Evolutionary conservation across 2,888 invertebrate genomes (phyloP), one percentile per base, ranked within the genome.

Genomic region (Hecatera dysodea): DNA sequence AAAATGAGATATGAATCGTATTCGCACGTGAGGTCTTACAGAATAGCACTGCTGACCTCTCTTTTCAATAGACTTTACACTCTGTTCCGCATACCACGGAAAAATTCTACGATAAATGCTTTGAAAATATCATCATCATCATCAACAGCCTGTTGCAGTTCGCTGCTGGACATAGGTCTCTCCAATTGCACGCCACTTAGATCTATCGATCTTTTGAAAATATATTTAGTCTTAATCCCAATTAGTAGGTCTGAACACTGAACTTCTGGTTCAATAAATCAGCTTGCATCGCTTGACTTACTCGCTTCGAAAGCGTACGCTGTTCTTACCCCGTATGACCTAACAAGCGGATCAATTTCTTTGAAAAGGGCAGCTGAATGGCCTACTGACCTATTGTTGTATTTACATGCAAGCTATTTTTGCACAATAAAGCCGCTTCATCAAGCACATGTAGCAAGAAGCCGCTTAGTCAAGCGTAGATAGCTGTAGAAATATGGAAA

Each of bases 321-420:
- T 17, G 8, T 46, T 57, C 44, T 44, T n/a, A 44, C 50, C 36
- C 29, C 50, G 9, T 27, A 36, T 44, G 19, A 27, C 27, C 24
- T 33, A 46, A 24, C n/a, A 52, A 46, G 50, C 22, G 19, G 6
- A 56, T 39, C 61, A 70, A 42, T 63, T 52, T 71, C 19, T 53
- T 57, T 53, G 62, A 66, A 60, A 70, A 72, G 65, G 67, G 63
- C 36, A 67, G 12, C 46, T 33, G 55, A 50, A 56, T 75, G 69
- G 29, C 79, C 79, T 59, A 82, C 57, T 78, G 63, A 72, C 75
- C 79, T 78, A 69, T 71, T 29, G 61, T 9, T 69, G 44, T 44
- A 56, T 48, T 42, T 15, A 44, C 29, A 44, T 60, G 60, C 33
- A 68, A 39, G 69, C 33, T 56, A 68, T 68, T 76, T 39, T 56